phyloP scores from a whole-genome alignment of 2,797 vertebrate genomes.

The Microctenopoma steveboyesi region DNA sequence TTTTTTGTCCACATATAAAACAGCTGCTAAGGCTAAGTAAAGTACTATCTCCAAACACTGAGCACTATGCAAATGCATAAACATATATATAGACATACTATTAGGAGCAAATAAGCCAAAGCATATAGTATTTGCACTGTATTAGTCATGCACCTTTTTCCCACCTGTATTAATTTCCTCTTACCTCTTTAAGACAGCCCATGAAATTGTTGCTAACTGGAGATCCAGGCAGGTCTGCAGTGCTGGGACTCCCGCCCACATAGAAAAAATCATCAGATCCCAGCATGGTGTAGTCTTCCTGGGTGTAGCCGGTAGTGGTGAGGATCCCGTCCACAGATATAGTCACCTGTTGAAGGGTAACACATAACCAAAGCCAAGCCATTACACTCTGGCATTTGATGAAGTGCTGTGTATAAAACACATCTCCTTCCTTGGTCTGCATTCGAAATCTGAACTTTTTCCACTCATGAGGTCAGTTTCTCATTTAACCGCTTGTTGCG shows the following conservation, averaged over 20 bases:
- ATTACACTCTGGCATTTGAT: conserved; percentile 73
- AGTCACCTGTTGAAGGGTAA: conserved; percentile 95
- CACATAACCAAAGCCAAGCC: conserved; percentile 86
- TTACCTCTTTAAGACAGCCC: conserved; percentile 99
- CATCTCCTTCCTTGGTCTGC: conserved; percentile 78
- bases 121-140: not conserved
- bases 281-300: conserved; percentile 99
- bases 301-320: conserved; percentile 98
- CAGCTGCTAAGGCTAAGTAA: conserved; percentile 6
- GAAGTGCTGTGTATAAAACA: conserved; percentile 53
- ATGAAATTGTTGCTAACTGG: conserved; percentile 99
- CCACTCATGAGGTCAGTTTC: conserved; percentile 45
- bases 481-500: conserved; percentile 36
- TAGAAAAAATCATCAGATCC: conserved; percentile 99
- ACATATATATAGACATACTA: not conserved
- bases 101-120: not conserved
- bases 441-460: conserved; percentile 60
- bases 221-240: conserved; percentile 96
- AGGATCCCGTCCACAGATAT: conserved; percentile 99
- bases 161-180: conserved; percentile 39
- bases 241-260: conserved; percentile 98
- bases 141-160: not conserved
- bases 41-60: not conserved
- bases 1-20: conserved; percentile 30
- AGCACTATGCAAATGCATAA: conserved; percentile 13